Conservation (phyloP, 1,140 invertebrate genomes). For the Sycophila sp. region DNA sequence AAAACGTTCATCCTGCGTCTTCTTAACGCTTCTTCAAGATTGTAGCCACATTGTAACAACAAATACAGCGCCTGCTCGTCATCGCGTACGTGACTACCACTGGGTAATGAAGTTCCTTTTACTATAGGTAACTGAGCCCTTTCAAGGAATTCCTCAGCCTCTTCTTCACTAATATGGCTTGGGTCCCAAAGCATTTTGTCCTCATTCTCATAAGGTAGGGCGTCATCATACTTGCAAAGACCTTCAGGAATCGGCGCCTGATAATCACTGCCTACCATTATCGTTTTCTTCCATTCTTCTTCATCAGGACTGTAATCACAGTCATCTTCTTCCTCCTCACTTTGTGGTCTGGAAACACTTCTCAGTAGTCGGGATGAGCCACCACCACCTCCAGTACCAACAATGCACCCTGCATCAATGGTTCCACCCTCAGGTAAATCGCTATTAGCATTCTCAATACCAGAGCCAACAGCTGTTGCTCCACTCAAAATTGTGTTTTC, state of each 20-base stretch:
- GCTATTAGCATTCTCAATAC: slow-evolving; percentile 37
- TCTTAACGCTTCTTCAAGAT: slow-evolving; percentile 90
- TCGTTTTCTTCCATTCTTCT: slow-evolving; percentile 85
- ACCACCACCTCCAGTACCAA: slow-evolving; percentile 45
- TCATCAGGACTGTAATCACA: slow-evolving; percentile 81
- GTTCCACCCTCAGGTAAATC: slow-evolving; percentile 52
- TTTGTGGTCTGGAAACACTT: slow-evolving; percentile 73
- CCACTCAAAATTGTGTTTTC: not conserved
- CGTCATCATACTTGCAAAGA: slow-evolving; percentile 90
- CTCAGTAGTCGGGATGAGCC: slow-evolving; percentile 64
- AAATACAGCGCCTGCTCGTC: slow-evolving; percentile 95
- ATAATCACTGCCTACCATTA: slow-evolving; percentile 95
- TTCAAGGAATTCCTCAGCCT: slow-evolving; percentile 84
- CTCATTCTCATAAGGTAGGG: slow-evolving; percentile 94
- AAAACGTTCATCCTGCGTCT: slow-evolving; percentile 83
- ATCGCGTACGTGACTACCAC: slow-evolving; percentile 85
- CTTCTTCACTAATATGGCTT: slow-evolving; percentile 75
- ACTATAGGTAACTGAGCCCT: slow-evolving; percentile 72
- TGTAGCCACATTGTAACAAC: slow-evolving; percentile 93
- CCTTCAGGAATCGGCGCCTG: slow-evolving; percentile 94
- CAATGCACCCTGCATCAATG: slow-evolving; percentile 50
- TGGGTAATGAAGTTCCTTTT: slow-evolving; percentile 73
- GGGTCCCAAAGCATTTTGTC: slow-evolving; percentile 96
- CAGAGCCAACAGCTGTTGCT: slow-evolving; percentile 25
- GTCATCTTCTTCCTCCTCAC: slow-evolving; percentile 79